A percentile compares a stretch with the other conserved stretches of the same genome.
Evolutionary conservation across 1,140 invertebrate genomes (phyloP).

Genomic region (Thaumetopoea pityocampa): DNA sequence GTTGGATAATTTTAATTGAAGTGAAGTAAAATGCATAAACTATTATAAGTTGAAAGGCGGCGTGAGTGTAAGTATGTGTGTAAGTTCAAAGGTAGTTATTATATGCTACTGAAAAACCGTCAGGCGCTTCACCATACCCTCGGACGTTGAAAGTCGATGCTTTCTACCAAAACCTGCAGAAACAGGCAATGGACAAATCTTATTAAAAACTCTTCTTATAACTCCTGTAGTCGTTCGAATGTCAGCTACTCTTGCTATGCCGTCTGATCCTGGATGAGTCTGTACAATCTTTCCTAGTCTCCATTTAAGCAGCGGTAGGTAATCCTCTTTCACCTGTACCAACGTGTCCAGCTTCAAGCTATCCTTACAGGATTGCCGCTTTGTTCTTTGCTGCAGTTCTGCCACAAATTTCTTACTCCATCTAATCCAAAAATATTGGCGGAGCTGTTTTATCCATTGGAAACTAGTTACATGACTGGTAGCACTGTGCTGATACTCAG

Average conservation of each 20-base stretch:
- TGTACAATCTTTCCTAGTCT: neutral
- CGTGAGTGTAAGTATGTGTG: too few species aligned
- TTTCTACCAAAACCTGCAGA: slow-evolving; percentile 5
- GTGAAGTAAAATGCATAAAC: too few species aligned
- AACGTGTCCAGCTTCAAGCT: neutral
- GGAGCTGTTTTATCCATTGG: slow-evolving; percentile 12
- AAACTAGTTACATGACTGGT: slow-evolving; percentile 4
- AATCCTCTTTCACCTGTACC: neutral
- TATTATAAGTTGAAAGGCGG: too few species aligned
- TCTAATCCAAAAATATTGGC: slow-evolving; percentile 8
- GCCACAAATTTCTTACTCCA: neutral
- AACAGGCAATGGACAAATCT: slow-evolving; percentile 10
- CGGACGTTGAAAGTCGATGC: slow-evolving; percentile 8
- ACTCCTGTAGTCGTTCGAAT: slow-evolving; percentile 7
- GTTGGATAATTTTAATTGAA: too few species aligned
- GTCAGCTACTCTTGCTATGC: slow-evolving; percentile 14
- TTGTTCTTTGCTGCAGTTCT: neutral
- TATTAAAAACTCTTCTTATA: slow-evolving; percentile 8
- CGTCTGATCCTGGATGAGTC: slow-evolving; percentile 15
- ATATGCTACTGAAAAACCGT: too few species aligned
- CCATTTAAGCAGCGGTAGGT: slow-evolving; percentile 2
- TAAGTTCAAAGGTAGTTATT: too few species aligned
- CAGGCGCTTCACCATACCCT: slow-evolving; percentile 5
- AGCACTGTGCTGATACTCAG: neutral
- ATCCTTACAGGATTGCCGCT: neutral